Evolutionary conservation across 2,888 invertebrate genomes (phyloP), one percentile per base, ranked within the genome.

Genomic region (Sympetrum striolatum): DNA sequence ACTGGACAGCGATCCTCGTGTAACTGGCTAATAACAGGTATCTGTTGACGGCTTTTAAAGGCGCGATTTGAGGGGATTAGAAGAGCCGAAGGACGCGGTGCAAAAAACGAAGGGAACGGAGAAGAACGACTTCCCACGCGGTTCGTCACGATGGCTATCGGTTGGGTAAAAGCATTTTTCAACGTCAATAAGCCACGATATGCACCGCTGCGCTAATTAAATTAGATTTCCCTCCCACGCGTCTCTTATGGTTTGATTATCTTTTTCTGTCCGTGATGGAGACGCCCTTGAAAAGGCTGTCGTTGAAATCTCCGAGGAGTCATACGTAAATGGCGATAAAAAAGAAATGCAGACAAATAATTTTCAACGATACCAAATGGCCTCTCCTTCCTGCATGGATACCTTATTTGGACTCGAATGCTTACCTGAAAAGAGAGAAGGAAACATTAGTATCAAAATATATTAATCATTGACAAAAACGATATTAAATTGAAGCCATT

Each of bases 361-460:
- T 6, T 22, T 60, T 39, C n/a, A 60, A 22, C 37, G 37, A 86
- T 86, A 86, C 86, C 86, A 10, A 60, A 37, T 86, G 86, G 86
- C 60, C 86, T 86, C 86, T 86, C 86, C 86, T 37, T 37, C 3
- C 14, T 22, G 37, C 86, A 58, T 37, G n/a, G 37, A 35, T 25
- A 35, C n/a, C 37, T 15, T 60, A 37, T 39, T 2, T n/a, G 60
- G 60, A 64, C 86, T 14, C 37, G 37, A 14, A 2, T 37, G 37
- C 86, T 86, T 86, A 86, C 86, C 86, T 86, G 86, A 60, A 86
- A 86, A 86, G 22, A 64, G 12, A 31, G 37, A 60, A 44, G 64
- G 35, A 18, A 86, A 58, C 22, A 60, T 86, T 86, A 86, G 39
- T n/a, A 82, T 44, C 5, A 5, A 44, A 53, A n/a, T 37, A 37